These are phyloP conservation scores for Dipodomys spectabilis DNA, from an alignment of 2,113 vertebrate genomes.

Conservation along the genomic window DNA sequence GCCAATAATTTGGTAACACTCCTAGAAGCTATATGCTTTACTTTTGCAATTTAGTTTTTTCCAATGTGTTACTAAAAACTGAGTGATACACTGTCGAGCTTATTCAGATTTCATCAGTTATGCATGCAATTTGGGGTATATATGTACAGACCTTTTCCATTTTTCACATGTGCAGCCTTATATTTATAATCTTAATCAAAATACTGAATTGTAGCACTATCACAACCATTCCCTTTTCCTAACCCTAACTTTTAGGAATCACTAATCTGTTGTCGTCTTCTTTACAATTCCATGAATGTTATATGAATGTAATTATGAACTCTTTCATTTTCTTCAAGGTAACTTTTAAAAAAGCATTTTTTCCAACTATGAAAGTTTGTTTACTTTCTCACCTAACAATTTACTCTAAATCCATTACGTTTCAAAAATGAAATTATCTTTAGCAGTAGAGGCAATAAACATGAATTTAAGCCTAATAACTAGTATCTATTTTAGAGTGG, in stretches of 20 bases:
- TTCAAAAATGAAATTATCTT: constrained; percentile 13
- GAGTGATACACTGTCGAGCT: not conserved
- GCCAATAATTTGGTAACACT: too few relatives aligned
- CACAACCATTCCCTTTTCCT: not conserved
- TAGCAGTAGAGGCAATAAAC: not conserved
- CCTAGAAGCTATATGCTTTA: too few relatives aligned
- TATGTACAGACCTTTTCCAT: not conserved
- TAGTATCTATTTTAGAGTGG: not conserved
- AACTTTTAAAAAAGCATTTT: too few relatives aligned
- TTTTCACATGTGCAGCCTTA: too few relatives aligned
- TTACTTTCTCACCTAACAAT: not conserved
- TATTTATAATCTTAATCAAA: not conserved
- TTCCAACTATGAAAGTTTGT: not conserved
- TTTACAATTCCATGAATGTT: not conserved
- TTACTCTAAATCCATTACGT: not conserved
- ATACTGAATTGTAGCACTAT: not conserved
- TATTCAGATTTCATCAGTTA: not conserved
- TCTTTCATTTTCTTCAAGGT: not conserved
- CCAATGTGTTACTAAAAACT: not conserved
- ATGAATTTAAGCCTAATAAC: not conserved
- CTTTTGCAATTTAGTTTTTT: too few relatives aligned
- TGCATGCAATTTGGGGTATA: not conserved
- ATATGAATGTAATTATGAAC: not conserved
- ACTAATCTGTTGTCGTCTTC: not conserved
- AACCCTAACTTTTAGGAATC: not conserved